Conservation (phyloP, 1,140 invertebrate genomes). For the Drosophila bocki region DNA sequence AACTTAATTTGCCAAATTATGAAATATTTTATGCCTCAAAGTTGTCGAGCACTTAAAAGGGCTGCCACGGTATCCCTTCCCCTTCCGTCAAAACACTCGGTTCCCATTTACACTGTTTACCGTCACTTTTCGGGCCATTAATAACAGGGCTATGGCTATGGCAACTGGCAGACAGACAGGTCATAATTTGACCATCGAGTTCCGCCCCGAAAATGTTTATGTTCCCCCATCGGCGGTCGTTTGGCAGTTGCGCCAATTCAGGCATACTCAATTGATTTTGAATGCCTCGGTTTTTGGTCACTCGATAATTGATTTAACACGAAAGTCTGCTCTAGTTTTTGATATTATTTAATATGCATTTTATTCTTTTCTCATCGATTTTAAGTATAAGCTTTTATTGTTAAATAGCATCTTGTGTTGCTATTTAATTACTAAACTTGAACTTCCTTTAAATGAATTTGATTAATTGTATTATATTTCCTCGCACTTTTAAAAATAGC, state of each 20-base stretch:
- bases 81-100: background rate
- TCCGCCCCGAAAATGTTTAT: background rate
- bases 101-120: conserved; percentile 8
- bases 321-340: too few relatives aligned
- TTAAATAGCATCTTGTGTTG: background rate
- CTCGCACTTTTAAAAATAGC: background rate
- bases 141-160: conserved; percentile 45
- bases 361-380: background rate
- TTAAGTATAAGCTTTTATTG: background rate
- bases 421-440: background rate
- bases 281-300: conserved; percentile 11
- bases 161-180: conserved; percentile 57
- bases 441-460: background rate
- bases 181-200: conserved; percentile 59
- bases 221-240: too few relatives aligned
- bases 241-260: background rate
- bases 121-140: conserved; percentile 52
- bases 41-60: conserved; percentile 60
- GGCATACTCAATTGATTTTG: conserved; percentile 29
- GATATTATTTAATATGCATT: background rate
- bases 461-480: background rate
- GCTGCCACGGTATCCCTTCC: background rate
- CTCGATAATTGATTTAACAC: background rate
- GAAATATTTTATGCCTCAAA: conserved; percentile 53
- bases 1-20: conserved; percentile 71